Evolutionary conservation across 2,888 invertebrate genomes (phyloP).

Genomic region (Sphaerophoria taeniata): DNA sequence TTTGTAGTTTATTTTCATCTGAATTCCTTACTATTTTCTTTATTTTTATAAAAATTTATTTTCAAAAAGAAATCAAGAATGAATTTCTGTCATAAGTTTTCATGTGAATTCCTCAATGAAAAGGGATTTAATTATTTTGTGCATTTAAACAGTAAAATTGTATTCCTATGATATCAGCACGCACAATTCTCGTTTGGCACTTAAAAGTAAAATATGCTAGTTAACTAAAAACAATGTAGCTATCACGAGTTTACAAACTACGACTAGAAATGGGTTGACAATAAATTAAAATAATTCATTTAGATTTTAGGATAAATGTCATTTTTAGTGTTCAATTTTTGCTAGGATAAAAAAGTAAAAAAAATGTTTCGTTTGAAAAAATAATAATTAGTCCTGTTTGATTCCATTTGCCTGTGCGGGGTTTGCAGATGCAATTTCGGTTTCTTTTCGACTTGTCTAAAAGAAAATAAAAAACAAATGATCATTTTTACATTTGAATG

Average conservation of each 20-base stretch:
- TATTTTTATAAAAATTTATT: slow-evolving; percentile 57
- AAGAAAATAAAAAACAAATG: slow-evolving; percentile 75
- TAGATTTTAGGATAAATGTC: slow-evolving; percentile 56
- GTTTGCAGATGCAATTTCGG: slow-evolving; percentile 83
- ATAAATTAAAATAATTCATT: slow-evolving; percentile 53
- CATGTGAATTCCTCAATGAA: slow-evolving; percentile 45
- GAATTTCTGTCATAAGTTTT: slow-evolving; percentile 25
- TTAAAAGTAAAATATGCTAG: slow-evolving; percentile 70
- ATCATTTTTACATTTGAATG: slow-evolving; percentile 25
- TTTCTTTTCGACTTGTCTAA: slow-evolving; percentile 86
- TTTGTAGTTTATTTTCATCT: slow-evolving; percentile 46
- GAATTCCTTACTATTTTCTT: slow-evolving; percentile 16
- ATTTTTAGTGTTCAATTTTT: slow-evolving; percentile 53
- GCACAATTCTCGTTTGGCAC: slow-evolving; percentile 70
- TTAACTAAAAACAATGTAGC: slow-evolving; percentile 59
- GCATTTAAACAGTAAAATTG: slow-evolving; percentile 46
- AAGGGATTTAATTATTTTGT: slow-evolving; percentile 51
- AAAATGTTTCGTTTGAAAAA: slow-evolving; percentile 7
- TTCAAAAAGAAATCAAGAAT: slow-evolving; percentile 43
- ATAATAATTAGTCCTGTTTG: slow-evolving; percentile 84
- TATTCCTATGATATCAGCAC: slow-evolving; percentile 39
- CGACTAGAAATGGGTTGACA: slow-evolving; percentile 65
- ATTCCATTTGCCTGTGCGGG: slow-evolving; percentile 86
- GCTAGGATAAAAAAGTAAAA: slow-evolving; percentile 33
- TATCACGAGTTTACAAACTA: slow-evolving; percentile 72